Conservation (phyloP, 2,113 vertebrate species). For the Nibea albiflora region DNA sequence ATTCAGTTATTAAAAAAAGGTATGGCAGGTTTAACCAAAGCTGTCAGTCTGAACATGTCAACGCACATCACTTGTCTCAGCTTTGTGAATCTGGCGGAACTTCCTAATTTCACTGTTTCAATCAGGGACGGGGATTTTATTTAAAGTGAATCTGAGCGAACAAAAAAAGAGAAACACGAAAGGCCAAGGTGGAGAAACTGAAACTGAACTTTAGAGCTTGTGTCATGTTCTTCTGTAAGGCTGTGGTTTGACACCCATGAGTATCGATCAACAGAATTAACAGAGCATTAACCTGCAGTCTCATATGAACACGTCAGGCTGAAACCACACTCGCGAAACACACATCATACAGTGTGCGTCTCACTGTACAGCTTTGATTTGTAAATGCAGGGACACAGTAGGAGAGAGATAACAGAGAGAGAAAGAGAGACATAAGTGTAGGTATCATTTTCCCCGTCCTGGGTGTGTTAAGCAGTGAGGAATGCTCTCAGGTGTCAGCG, state of each 20-base stretch:
- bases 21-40: background rate
- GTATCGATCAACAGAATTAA: background rate
- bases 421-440: constrained; percentile 8
- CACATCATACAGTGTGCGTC: background rate
- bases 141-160: background rate
- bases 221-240: background rate
- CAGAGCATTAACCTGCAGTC: background rate
- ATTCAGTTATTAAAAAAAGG: background rate
- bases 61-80: background rate
- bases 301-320: background rate
- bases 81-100: background rate
- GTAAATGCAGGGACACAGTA: constrained; percentile 11
- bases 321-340: background rate
- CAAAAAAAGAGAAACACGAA: constrained; percentile 12
- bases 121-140: background rate
- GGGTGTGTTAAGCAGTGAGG: constrained; percentile 63
- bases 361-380: constrained; percentile 1
- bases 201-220: constrained; percentile 18
- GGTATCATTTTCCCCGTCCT: constrained; percentile 50
- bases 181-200: constrained; percentile 23
- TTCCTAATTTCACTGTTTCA: background rate
- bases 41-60: background rate
- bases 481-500: constrained; percentile 73
- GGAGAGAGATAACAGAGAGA: constrained; percentile 44
- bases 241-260: background rate